Percentiles rank a stretch among this genome's conserved stretches.
These are phyloP conservation scores for Chloromyia formosa DNA, from an alignment of 2,888 invertebrate genomes.

Conservation along the genomic window DNA sequence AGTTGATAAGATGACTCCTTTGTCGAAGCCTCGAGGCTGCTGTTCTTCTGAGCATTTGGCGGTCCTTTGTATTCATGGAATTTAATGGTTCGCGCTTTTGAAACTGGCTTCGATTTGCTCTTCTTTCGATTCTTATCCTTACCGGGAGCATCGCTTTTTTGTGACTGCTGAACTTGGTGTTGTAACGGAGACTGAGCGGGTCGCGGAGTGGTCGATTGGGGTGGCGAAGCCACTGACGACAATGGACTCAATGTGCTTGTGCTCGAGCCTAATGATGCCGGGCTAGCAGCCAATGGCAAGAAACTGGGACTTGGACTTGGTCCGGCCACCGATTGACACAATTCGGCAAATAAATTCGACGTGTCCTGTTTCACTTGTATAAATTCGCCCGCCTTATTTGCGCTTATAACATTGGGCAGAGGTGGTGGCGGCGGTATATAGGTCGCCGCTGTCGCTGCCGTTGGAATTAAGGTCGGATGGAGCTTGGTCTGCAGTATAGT, in stretches of 20 bases:
- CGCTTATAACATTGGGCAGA: slow-evolving; percentile 13
- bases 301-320: slow-evolving; percentile 63
- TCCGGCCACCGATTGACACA: slow-evolving; percentile 69
- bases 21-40: slow-evolving; percentile 64
- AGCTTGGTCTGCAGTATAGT: slow-evolving; percentile 63
- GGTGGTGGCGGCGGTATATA: slow-evolving; percentile 56
- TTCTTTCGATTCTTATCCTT: slow-evolving; percentile 86
- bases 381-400: slow-evolving; percentile 38
- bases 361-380: slow-evolving; percentile 62
- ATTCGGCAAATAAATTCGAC: slow-evolving; percentile 67
- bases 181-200: slow-evolving; percentile 64
- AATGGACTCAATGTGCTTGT: slow-evolving; percentile 75
- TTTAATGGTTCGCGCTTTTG: slow-evolving; percentile 89
- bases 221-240: slow-evolving; percentile 72
- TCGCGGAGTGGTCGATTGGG: slow-evolving; percentile 67
- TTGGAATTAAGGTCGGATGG: slow-evolving; percentile 55
- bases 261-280: slow-evolving; percentile 68
- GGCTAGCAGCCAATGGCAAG: slow-evolving; percentile 66
- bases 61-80: slow-evolving; percentile 97
- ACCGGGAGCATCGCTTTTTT: slow-evolving; percentile 70
- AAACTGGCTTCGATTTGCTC: slow-evolving; percentile 80
- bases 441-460: slow-evolving; percentile 38
- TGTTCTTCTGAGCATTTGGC: slow-evolving; percentile 81
- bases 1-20: slow-evolving; percentile 89
- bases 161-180: slow-evolving; percentile 55